phyloP scores from a whole-genome alignment of 2,888 invertebrate species.

The Drosophila austrosaltans region DNA sequence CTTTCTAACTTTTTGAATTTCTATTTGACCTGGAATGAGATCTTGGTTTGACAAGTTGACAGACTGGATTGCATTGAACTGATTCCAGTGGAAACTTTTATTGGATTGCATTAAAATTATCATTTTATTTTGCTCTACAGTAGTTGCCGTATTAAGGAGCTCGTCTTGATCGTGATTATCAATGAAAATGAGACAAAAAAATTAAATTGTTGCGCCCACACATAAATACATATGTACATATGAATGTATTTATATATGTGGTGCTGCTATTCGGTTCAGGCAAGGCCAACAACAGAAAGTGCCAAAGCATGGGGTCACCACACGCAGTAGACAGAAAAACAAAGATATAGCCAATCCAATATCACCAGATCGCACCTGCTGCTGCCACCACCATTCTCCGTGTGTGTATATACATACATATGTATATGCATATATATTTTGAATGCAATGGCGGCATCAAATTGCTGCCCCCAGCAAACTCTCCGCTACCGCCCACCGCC shows the following conservation, averaged over 20 bases:
- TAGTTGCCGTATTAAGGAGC: too few relatives aligned
- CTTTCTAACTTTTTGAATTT: too few relatives aligned
- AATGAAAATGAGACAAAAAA: background rate
- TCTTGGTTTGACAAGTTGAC: too few relatives aligned
- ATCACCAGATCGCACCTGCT: background rate
- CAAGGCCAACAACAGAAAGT: constrained; percentile 6
- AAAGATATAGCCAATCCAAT: background rate
- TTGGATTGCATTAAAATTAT: too few relatives aligned
- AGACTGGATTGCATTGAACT: too few relatives aligned
- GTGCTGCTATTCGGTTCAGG: background rate
- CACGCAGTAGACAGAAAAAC: background rate
- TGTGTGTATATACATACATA: background rate
- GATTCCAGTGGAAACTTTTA: too few relatives aligned
- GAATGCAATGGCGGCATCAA: constrained; percentile 9
- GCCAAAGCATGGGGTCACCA: constrained; percentile 4
- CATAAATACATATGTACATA: constrained; percentile 16
- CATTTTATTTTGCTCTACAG: too few relatives aligned
- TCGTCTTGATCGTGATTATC: background rate
- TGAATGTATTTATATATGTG: constrained; percentile 6
- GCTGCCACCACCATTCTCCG: background rate
- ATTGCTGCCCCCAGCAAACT: background rate
- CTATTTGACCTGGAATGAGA: too few relatives aligned
- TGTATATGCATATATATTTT: background rate
- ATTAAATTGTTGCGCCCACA: background rate
- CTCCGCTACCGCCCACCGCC: background rate